Evolutionary conservation across 2,888 invertebrate genomes (phyloP), one percentile per base, ranked within the genome.

Genomic region (Hypsopygia costalis): DNA sequence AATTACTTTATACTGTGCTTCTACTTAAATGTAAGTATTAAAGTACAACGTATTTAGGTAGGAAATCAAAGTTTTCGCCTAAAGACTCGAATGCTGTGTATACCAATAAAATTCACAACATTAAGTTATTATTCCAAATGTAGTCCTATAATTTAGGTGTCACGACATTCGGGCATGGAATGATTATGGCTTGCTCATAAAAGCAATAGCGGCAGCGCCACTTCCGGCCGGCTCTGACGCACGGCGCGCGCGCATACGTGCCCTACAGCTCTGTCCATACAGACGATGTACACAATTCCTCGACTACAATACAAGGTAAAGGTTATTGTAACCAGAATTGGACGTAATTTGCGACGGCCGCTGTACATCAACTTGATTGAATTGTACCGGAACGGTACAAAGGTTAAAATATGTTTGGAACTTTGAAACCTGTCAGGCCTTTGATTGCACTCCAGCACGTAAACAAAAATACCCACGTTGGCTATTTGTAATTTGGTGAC

Each of bases 251-350:
- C 43, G 36, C 51, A 34, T 46, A 40, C 36, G 31, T 44, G 41
- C 34, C 51, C 47, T 38, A n/a, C 16, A 16, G 4, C 16, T 3
- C 16, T 16, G 33, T 36, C 40, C 6, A 12, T 33, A 36, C 16
- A 31, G 43, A 25, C 44, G 50, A 53, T 52, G 57, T 51, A 46
- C 53, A 58, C 67, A 62, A 64, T 62, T 49, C 57, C 55, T 49
- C 45, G 45, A 51, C 55, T 47, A 78, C 76, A 80, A 78, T 79
- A 68, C 82, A 80, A 83, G 80, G 82, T 80, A 81, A 81, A 81
- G 79, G 77, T 83, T 77, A 81, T 81, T 80, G 80, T 76, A 61
- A 58, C 63, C 68, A 68, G 65, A 75, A 74, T 71, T 69, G 69
- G 49, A 62, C 59, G 60, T 68, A 68, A 75, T 71, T 74, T 53